Base-by-base conservation (phyloP, 2,888 invertebrate genomes). In the Epistrophe grossulariae region DNA sequence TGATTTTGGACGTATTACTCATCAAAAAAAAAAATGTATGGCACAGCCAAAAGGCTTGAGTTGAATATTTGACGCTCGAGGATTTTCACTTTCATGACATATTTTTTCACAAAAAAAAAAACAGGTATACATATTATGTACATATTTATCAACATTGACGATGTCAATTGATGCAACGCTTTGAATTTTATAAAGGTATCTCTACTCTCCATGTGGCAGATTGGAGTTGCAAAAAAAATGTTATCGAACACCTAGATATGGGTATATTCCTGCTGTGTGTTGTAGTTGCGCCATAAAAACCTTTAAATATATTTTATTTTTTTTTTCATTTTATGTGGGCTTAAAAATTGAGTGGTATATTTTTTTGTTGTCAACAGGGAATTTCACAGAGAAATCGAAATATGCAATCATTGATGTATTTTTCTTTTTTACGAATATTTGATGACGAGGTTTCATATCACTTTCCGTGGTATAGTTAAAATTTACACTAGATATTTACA, bases 31-130 rank as follows among this genome's bases (percentile, higher is more conserved):
- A 31, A 28, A 17, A 31, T 43, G 45, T 45, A 7, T 19, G 8
- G 43, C n/a, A 31, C 28, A 28, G 43, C 64, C 28, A 45, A 28
- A 64, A 40, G 43, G 45, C 19, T 60, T 60, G 8, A 24, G 60
- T 45, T 43, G 64, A 45, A 45, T 45, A 64, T 45, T 45, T 62
- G 62, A 28, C 43, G 62, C 62, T 24, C n/a, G 45, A 64, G 45
- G 64, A 64, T 64, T 45, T 45, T n/a, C 64, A 64, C 17, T 35
- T 59, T 59, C 17, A 38, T 38, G 35, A 59, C 35, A n/a, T n/a
- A 15, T 57, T 31, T 57, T 59, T 59, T 57, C 5, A 31, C 3
- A 43, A 15, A 24, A 43, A 19, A 19, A 7, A 24, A 24, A 24
- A 24, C 24, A 24, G 24, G 3, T 24, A 24, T 24, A 24, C 24